Conservation (phyloP, 2,888 invertebrate genomes). For the Pseudanteris insignis region DNA sequence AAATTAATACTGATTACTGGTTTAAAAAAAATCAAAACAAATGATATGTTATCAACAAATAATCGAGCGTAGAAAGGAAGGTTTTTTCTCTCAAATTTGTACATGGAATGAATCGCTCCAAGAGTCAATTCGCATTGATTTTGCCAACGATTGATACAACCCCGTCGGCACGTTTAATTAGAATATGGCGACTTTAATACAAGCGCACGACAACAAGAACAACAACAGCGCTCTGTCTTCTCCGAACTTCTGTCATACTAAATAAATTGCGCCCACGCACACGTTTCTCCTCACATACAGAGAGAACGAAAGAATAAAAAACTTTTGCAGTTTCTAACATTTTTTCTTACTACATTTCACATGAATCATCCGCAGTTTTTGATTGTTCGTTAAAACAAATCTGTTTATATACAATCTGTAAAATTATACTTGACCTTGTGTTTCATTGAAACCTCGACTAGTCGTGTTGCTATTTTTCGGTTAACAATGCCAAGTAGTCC, state of each 20-base stretch:
- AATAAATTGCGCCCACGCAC: constrained; percentile 39
- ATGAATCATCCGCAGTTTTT: no score
- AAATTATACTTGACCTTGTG: no score
- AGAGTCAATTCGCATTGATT: constrained; percentile 58
- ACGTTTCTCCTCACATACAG: constrained; percentile 6
- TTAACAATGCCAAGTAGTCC: no score
- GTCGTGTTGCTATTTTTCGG: no score
- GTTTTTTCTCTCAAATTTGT: constrained; percentile 37
- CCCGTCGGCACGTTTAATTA: constrained; percentile 65
- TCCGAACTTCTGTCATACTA: constrained; percentile 38
- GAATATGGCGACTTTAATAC: constrained; percentile 65
- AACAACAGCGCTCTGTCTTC: constrained; percentile 45
- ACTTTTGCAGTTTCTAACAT: constrained; percentile 22
- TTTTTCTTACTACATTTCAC: neutral
- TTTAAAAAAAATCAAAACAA: no score
- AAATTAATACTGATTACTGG: no score
- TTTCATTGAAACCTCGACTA: no score
- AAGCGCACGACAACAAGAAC: constrained; percentile 65
- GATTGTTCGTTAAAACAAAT: no score
- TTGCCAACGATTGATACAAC: constrained; percentile 65
- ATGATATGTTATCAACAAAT: constrained; percentile 3
- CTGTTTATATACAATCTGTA: no score
- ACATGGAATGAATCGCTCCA: constrained; percentile 44
- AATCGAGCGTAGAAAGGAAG: constrained; percentile 18
- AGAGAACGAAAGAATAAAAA: no score